These are phyloP conservation scores for Noctua fimbriata DNA, from an alignment of 2,888 invertebrate species.

Conservation along the genomic window DNA sequence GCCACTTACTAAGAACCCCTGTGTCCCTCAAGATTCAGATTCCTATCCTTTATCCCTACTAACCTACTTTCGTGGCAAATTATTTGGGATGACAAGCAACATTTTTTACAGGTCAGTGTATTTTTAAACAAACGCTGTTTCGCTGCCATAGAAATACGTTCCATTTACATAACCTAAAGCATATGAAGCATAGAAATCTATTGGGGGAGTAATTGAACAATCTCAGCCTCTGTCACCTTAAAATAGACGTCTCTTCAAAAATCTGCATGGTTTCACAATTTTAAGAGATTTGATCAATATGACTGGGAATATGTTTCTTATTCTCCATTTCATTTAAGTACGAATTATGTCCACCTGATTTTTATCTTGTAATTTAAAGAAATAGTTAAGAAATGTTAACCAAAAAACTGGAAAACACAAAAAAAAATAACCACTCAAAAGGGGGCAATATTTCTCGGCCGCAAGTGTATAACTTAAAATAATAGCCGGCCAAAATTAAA, in stretches of 20 bases:
- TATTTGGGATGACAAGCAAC: slow-evolving; percentile 37
- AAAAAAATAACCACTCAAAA: neutral
- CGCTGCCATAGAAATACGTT: slow-evolving; percentile 9
- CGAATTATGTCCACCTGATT: neutral
- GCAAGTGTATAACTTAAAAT: slow-evolving; percentile 59
- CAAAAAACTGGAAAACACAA: neutral
- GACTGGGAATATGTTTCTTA: neutral
- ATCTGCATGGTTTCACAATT: neutral
- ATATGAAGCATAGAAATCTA: slow-evolving; percentile 15
- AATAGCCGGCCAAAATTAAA: slow-evolving; percentile 61
- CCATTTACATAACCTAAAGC: slow-evolving; percentile 22
- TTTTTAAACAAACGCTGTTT: slow-evolving; percentile 35
- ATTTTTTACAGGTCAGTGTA: slow-evolving; percentile 30
- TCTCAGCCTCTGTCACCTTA: neutral
- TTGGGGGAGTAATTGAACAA: slow-evolving; percentile 6
- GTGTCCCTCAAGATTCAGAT: slow-evolving; percentile 16
- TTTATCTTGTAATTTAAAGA: neutral
- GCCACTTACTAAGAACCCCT: slow-evolving; percentile 9
- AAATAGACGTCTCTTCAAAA: neutral
- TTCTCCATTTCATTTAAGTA: neutral
- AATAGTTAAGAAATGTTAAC: neutral
- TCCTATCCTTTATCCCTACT: slow-evolving; percentile 30
- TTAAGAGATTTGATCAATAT: neutral
- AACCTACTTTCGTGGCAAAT: slow-evolving; percentile 43
- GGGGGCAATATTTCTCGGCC: slow-evolving; percentile 21